Conservation (phyloP, 2,888 invertebrate genomes). For the Alviniconcha strummeri region DNA sequence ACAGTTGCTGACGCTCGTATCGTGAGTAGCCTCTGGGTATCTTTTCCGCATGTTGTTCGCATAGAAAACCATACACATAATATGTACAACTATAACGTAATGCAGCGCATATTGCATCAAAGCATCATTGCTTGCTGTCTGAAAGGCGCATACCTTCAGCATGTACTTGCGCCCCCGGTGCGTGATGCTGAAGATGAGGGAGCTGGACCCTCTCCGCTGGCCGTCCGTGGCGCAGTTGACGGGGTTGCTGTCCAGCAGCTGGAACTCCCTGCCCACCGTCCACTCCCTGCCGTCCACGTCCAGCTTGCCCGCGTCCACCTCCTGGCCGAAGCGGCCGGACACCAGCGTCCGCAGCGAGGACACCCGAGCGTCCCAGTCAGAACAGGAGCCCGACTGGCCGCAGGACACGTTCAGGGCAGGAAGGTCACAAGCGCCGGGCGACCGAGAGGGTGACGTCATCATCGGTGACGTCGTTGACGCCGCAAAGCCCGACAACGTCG, state of each 20-base stretch:
- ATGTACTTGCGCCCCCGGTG: slow-evolving; percentile 39
- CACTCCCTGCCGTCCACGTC: slow-evolving; percentile 50
- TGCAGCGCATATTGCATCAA: too few species aligned
- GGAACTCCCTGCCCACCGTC: slow-evolving; percentile 52
- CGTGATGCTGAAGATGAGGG: slow-evolving; percentile 46
- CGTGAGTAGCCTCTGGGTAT: too few species aligned
- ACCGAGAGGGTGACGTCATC: not conserved
- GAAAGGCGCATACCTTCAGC: slow-evolving; percentile 43
- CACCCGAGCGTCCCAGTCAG: not conserved
- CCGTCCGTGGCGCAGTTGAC: slow-evolving; percentile 40
- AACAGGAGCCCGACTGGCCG: not conserved
- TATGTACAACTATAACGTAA: too few species aligned
- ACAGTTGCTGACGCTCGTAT: too few species aligned
- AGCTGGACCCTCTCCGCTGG: slow-evolving; percentile 40
- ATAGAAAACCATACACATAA: too few species aligned
- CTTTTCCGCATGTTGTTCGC: too few species aligned
- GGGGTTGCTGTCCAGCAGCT: slow-evolving; percentile 49
- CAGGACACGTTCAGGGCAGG: not conserved
- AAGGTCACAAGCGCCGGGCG: too few species aligned
- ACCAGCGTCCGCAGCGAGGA: slow-evolving; percentile 6
- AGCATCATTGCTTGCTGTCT: too few species aligned
- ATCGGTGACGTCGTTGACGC: not conserved
- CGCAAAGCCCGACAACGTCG: not conserved
- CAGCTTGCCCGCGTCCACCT: slow-evolving; percentile 29
- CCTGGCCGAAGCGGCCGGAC: slow-evolving; percentile 15